phyloP scores from a whole-genome alignment of 2,113 vertebrate genomes.

The Lota lota region DNA sequence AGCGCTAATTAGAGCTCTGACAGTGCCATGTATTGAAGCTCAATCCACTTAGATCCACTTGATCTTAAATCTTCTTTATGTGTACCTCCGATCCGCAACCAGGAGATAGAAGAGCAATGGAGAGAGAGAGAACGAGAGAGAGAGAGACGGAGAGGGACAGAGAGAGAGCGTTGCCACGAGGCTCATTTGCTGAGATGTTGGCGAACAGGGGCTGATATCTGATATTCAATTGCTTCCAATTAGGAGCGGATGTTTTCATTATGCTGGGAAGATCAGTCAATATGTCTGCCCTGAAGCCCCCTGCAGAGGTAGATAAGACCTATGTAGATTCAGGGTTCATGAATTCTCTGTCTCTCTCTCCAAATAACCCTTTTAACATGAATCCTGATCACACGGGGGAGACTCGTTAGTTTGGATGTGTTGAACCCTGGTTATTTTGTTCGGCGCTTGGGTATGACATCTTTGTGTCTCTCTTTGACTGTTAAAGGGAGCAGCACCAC shows the following conservation, averaged over 20 bases:
- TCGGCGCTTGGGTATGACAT: too few relatives aligned
- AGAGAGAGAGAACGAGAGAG: conserved; percentile 6
- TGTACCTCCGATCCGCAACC: too few relatives aligned
- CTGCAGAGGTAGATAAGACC: conserved; percentile 15
- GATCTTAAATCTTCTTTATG: too few relatives aligned
- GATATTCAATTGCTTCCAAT: conserved; percentile 56
- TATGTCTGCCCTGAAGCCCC: conserved; percentile 29
- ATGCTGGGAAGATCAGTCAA: conserved; percentile 49
- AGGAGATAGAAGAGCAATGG: not conserved
- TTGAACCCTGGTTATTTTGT: too few relatives aligned
- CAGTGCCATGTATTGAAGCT: too few relatives aligned
- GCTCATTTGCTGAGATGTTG: conserved; percentile 43
- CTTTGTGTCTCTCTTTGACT: too few relatives aligned
- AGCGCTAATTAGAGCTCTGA: too few relatives aligned
- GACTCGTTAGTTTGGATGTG: too few relatives aligned
- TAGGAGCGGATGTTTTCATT: conserved; percentile 54
- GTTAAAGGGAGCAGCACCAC: too few relatives aligned
- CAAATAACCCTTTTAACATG: not conserved
- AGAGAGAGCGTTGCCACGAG: conserved; percentile 7
- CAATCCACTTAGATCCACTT: too few relatives aligned
- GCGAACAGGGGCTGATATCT: conserved; percentile 40
- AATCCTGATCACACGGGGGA: not conserved
- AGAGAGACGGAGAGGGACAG: conserved; percentile 1
- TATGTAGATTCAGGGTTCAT: conserved; percentile 18
- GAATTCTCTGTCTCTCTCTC: not conserved